A percentile compares a stretch with the other conserved stretches of the same genome.
phyloP scores from a whole-genome alignment of 2,888 invertebrate genomes.

The Cephonodes hylas region DNA sequence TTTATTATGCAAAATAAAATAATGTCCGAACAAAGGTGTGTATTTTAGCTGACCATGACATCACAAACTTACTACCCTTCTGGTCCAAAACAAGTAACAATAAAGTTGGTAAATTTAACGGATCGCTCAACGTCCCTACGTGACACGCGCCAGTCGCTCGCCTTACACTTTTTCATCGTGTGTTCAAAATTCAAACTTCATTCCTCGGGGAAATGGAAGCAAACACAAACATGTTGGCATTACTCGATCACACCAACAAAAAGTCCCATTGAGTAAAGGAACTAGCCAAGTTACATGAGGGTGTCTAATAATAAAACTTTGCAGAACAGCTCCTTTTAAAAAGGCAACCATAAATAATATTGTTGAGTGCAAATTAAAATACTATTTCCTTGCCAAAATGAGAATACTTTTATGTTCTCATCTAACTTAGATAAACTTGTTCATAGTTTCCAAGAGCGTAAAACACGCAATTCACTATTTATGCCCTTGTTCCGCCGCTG shows the following conservation, averaged over 20 bases:
- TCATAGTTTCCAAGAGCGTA: neutral
- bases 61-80: neutral
- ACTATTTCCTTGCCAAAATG: conserved; percentile 10
- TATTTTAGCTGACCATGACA: neutral
- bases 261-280: neutral
- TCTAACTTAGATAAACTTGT: conserved; percentile 13
- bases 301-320: conserved; percentile 4
- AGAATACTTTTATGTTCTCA: conserved; percentile 12
- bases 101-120: neutral
- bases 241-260: neutral
- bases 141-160: neutral
- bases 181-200: neutral
- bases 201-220: neutral
- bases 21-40: neutral
- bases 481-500: neutral
- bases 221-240: neutral
- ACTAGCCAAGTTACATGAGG: neutral
- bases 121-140: neutral
- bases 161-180: neutral
- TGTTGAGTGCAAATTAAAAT: conserved; percentile 5
- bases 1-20: neutral
- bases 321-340: neutral
- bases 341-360: conserved; percentile 11
- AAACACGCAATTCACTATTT: conserved; percentile 9
- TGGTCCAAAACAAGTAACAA: neutral